Conservation (phyloP, 2,113 vertebrate species). For the Zeus faber region DNA sequence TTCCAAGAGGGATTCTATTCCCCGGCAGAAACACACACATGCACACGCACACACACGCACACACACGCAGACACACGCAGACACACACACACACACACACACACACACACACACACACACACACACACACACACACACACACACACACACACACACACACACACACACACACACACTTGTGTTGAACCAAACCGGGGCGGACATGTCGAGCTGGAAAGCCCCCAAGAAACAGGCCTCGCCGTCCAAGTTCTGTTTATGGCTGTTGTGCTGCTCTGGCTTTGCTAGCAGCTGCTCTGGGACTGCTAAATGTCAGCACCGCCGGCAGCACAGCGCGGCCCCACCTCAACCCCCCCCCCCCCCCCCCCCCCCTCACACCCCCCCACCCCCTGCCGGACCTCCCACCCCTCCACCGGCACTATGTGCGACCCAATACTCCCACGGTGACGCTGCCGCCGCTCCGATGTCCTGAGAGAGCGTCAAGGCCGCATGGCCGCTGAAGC, state of each 20-base stretch:
- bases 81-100: neutral
- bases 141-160: neutral
- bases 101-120: no score
- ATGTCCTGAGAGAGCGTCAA: slow-evolving; percentile 10
- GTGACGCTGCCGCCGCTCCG: slow-evolving; percentile 31
- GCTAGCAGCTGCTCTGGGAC: slow-evolving; percentile 61
- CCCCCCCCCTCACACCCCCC: neutral
- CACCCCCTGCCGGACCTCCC: slow-evolving; percentile 16
- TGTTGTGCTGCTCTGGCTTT: slow-evolving; percentile 9
- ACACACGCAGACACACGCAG: neutral
- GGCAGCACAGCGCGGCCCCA: slow-evolving; percentile 2
- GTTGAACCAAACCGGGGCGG: neutral
- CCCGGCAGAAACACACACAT: no score
- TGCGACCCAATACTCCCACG: slow-evolving; percentile 39
- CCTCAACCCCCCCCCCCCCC: neutral
- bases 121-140: no score
- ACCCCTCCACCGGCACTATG: slow-evolving; percentile 14
- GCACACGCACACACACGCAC: no score
- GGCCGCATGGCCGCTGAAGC: slow-evolving; percentile 19
- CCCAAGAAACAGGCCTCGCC: slow-evolving; percentile 8
- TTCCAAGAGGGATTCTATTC: no score
- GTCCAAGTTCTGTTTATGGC: slow-evolving; percentile 24
- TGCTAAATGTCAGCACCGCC: slow-evolving; percentile 52
- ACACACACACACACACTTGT: neutral
- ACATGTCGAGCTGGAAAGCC: slow-evolving; percentile 13